Evolutionary conservation across 2,113 vertebrate genomes (phyloP).

Genomic region (Odontesthes bonariensis): DNA sequence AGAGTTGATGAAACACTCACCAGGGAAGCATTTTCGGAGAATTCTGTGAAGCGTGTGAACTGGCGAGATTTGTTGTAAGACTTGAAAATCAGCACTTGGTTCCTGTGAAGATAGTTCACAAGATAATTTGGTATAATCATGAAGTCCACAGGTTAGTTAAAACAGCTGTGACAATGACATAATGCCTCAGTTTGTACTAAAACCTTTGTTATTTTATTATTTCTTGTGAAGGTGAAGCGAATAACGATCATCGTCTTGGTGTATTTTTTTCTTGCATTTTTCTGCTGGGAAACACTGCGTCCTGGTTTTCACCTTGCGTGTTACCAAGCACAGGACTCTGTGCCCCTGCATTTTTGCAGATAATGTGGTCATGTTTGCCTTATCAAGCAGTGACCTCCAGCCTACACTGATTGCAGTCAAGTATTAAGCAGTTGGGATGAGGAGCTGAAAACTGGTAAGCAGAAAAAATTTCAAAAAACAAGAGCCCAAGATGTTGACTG

Average conservation of each 20-base stretch:
- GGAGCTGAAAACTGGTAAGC: neutral
- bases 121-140: neutral
- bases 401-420: too few species aligned
- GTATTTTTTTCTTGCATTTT: neutral
- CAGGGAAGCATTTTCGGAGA: slow-evolving; percentile 71
- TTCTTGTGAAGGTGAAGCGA: neutral
- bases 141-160: neutral
- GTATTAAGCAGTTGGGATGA: too few species aligned
- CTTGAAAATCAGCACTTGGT: slow-evolving; percentile 74
- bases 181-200: neutral
- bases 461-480: too few species aligned
- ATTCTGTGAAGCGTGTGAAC: slow-evolving; percentile 73
- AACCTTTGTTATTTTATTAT: neutral
- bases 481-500: too few species aligned
- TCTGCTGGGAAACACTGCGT: neutral
- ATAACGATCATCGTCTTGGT: too few species aligned
- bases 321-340: too few species aligned
- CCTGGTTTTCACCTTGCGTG: too few species aligned
- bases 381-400: too few species aligned
- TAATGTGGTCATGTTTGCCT: too few species aligned
- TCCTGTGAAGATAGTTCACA: slow-evolving; percentile 65
- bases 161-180: neutral
- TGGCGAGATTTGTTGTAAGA: slow-evolving; percentile 59
- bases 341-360: too few species aligned
- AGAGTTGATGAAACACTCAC: slow-evolving; percentile 63